Percentiles rank a stretch among this genome's conserved stretches.
Evolutionary conservation across 2,113 vertebrate species (phyloP).

Genomic region (Serranochromis macrocephalus): DNA sequence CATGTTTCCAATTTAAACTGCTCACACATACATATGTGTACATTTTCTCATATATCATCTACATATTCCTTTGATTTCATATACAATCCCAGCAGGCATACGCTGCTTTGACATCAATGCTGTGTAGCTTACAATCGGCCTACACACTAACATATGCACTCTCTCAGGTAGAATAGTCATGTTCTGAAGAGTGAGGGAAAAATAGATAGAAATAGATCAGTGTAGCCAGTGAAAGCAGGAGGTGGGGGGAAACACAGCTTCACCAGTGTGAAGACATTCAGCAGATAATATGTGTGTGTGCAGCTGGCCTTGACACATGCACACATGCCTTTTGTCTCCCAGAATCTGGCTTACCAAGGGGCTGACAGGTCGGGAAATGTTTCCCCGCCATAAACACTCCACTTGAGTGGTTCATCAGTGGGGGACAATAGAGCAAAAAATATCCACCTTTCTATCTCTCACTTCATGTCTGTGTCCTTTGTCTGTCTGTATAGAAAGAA

Average conservation of each 20-base stretch:
- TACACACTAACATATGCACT: background rate
- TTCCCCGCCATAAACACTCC: slow-evolving; percentile 40
- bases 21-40: background rate
- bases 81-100: background rate
- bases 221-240: background rate
- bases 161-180: background rate
- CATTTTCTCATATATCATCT: background rate
- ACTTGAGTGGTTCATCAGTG: slow-evolving; percentile 8
- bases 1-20: background rate
- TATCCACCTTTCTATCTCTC: slow-evolving; percentile 7
- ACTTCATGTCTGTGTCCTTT: background rate
- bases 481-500: background rate
- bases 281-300: background rate
- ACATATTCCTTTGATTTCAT: background rate
- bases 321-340: slow-evolving; percentile 53
- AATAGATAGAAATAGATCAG: slow-evolving; percentile 10
- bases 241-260: background rate
- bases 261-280: slow-evolving; percentile 17
- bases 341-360: slow-evolving; percentile 31
- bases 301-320: slow-evolving; percentile 26
- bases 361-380: slow-evolving; percentile 39
- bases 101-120: background rate
- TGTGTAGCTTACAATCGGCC: background rate
- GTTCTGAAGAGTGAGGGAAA: background rate
- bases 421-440: slow-evolving; percentile 22